These are phyloP conservation scores for Anticlea derivata DNA, from an alignment of 2,888 invertebrate genomes.

Conservation along the genomic window DNA sequence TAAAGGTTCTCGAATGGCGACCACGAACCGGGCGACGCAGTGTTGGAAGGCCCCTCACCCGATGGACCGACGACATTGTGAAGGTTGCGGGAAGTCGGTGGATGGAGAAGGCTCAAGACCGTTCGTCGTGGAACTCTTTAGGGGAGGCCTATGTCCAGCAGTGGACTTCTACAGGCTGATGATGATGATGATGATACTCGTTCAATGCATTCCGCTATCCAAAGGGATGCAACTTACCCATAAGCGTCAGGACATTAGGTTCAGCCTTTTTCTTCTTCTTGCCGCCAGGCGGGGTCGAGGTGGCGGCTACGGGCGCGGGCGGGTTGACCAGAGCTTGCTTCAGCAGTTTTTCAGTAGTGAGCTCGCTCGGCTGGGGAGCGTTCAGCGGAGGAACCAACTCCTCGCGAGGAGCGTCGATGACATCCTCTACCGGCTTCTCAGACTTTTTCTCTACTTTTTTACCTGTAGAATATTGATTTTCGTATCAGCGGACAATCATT, in stretches of 20 bases:
- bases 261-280: slow-evolving; percentile 74
- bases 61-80: too few relatives aligned
- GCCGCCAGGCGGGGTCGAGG: slow-evolving; percentile 58
- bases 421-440: slow-evolving; percentile 47
- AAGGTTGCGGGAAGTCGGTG: too few relatives aligned
- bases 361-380: slow-evolving; percentile 70
- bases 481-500: neutral
- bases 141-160: too few relatives aligned
- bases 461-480: slow-evolving; percentile 41
- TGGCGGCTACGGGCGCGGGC: slow-evolving; percentile 36
- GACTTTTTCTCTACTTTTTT: slow-evolving; percentile 63
- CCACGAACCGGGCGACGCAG: too few relatives aligned
- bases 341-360: slow-evolving; percentile 74
- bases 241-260: slow-evolving; percentile 67
- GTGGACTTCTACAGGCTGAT: too few relatives aligned
- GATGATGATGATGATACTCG: too few relatives aligned
- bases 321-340: slow-evolving; percentile 59
- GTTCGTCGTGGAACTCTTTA: too few relatives aligned
- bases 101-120: too few relatives aligned
- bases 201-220: too few relatives aligned
- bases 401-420: slow-evolving; percentile 46
- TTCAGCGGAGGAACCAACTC: slow-evolving; percentile 70
- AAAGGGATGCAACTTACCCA: too few relatives aligned
- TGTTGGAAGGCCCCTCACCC: too few relatives aligned
- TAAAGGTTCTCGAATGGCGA: too few relatives aligned